These are phyloP conservation scores for Myocastor coypus DNA, from an alignment of 2,113 vertebrate species.

Conservation along the genomic window DNA sequence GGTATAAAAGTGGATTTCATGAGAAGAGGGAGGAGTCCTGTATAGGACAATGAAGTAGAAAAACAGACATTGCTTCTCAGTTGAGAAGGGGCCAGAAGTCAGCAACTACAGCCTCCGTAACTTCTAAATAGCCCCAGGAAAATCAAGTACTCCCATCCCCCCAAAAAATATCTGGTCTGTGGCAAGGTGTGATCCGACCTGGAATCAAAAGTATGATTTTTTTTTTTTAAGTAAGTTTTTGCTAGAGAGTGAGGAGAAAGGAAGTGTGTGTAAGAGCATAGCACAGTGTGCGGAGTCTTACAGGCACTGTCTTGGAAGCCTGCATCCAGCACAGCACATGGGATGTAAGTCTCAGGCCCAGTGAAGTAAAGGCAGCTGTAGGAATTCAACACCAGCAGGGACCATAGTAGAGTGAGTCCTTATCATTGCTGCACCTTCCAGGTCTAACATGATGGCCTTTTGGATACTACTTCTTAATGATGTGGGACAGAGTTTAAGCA, in stretches of 20 bases:
- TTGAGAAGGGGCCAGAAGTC: background rate
- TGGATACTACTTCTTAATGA: background rate
- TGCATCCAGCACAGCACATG: too few relatives aligned
- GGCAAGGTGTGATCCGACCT: background rate
- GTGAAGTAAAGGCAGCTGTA: background rate
- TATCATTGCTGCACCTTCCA: background rate
- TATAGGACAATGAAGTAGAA: background rate
- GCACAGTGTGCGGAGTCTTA: accelerated
- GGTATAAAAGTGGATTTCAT: background rate
- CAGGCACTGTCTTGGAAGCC: accelerated
- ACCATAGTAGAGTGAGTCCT: too few relatives aligned
- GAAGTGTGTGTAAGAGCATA: background rate
- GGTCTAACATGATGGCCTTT: background rate
- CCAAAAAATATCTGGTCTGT: background rate
- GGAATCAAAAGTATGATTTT: background rate
- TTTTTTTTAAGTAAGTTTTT: background rate
- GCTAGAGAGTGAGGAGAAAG: background rate
- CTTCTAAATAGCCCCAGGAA: background rate
- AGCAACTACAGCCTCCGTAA: background rate
- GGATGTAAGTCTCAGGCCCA: background rate
- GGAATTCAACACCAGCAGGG: background rate
- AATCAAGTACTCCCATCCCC: background rate
- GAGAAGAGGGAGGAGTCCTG: background rate
- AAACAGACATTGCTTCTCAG: background rate
- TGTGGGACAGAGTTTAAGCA: background rate